These are phyloP conservation scores for Parelbella ahira DNA, from an alignment of 2,888 invertebrate species.

Conservation along the genomic window DNA sequence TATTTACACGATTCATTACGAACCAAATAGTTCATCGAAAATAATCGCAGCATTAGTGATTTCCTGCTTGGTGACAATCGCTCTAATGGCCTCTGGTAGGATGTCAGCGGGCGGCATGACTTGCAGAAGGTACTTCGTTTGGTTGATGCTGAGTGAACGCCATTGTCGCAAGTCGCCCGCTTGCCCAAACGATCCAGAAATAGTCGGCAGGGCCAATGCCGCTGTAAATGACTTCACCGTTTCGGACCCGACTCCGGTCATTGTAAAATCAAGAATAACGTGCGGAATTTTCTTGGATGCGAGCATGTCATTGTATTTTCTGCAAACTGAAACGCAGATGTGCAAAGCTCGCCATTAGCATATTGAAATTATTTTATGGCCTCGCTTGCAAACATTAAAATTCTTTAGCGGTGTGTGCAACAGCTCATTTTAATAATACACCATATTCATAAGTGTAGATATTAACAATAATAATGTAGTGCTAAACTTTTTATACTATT, in stretches of 20 bases:
- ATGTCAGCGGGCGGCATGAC: conserved; percentile 92
- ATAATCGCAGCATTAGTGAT: conserved; percentile 95
- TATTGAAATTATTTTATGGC: conserved; percentile 3
- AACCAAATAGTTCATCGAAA: conserved; percentile 92
- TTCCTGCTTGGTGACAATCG: conserved; percentile 90
- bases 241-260: conserved; percentile 89
- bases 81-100: conserved; percentile 90
- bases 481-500: too few relatives aligned
- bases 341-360: too few relatives aligned
- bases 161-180: conserved; percentile 91
- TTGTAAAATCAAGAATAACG: conserved; percentile 90
- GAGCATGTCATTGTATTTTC: conserved; percentile 84
- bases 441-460: conserved; percentile 9
- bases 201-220: conserved; percentile 89
- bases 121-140: conserved; percentile 89
- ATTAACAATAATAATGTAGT: too few relatives aligned
- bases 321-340: conserved; percentile 81
- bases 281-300: conserved; percentile 85
- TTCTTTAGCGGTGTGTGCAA: conserved; percentile 6
- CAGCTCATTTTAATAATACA: conserved; percentile 2
- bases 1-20: conserved; percentile 36
- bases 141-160: conserved; percentile 85
- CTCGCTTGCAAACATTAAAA: conserved; percentile 4
- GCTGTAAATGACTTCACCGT: conserved; percentile 91
- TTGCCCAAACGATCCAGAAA: conserved; percentile 92